Conservation (phyloP, 2,113 vertebrate species). For the Tragelaphus buxtoni region DNA sequence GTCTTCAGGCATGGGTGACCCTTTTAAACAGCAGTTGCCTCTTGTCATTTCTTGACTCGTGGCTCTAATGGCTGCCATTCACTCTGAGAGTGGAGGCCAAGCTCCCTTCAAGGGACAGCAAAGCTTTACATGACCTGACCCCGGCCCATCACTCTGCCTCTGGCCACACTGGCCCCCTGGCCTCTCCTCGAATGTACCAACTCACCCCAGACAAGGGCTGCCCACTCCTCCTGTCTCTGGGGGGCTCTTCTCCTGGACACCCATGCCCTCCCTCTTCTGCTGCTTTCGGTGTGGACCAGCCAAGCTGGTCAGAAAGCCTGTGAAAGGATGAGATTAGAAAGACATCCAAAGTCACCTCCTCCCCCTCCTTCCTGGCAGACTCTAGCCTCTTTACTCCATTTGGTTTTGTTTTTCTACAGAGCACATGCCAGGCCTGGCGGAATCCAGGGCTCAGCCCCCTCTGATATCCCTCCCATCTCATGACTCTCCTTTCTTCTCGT, state of each 20-base stretch:
- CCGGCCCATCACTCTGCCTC: neutral
- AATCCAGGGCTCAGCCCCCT: neutral
- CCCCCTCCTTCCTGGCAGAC: neutral
- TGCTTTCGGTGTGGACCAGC: neutral
- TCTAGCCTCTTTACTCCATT: neutral
- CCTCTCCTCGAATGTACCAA: neutral
- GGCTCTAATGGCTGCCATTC: conserved; percentile 41
- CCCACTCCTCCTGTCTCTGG: neutral
- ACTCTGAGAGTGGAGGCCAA: neutral
- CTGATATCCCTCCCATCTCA: neutral
- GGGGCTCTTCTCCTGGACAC: neutral
- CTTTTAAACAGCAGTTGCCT: conserved; percentile 50
- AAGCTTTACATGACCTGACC: neutral
- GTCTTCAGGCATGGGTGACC: neutral
- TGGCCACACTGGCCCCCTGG: neutral
- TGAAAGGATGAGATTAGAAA: neutral
- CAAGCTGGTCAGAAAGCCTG: neutral
- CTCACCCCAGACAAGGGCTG: neutral
- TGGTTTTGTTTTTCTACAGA: neutral
- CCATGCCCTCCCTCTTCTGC: rapidly evolving
- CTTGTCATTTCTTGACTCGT: neutral
- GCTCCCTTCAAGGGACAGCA: conserved; percentile 5
- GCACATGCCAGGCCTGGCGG: neutral
- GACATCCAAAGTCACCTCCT: neutral
- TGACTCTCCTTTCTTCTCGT: neutral